These are phyloP conservation scores for Guaruba guarouba DNA, from an alignment of 2,113 vertebrate genomes.

Conservation along the genomic window DNA sequence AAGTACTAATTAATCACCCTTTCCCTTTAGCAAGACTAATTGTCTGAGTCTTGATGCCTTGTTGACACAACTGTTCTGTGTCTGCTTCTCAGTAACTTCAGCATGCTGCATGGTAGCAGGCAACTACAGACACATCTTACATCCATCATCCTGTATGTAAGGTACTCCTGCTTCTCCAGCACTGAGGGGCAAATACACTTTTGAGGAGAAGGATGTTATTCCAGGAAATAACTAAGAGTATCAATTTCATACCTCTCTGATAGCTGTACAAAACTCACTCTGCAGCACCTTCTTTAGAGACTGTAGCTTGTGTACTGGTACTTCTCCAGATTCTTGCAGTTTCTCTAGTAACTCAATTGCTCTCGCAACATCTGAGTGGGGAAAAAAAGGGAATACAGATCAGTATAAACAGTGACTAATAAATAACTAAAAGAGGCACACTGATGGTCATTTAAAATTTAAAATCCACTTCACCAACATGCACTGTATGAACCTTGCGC, in stretches of 20 bases:
- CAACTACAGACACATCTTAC: background rate
- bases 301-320: slow-evolving; percentile 95
- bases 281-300: slow-evolving; percentile 98
- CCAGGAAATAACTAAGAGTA: slow-evolving; percentile 27
- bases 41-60: background rate
- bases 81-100: slow-evolving; percentile 11
- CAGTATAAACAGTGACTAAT: background rate
- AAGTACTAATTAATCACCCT: slow-evolving; percentile 1
- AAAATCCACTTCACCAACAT: slow-evolving; percentile 17
- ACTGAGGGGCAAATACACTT: background rate
- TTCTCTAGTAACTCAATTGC: slow-evolving; percentile 97
- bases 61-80: background rate
- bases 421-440: background rate
- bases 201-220: background rate
- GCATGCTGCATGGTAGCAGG: background rate
- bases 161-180: background rate
- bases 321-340: slow-evolving; percentile 93
- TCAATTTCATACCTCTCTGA: slow-evolving; percentile 90
- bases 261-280: slow-evolving; percentile 99
- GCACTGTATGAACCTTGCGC: background rate
- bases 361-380: slow-evolving; percentile 88
- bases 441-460: background rate
- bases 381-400: slow-evolving; percentile 9
- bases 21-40: slow-evolving; percentile 5
- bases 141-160: background rate